A percentile compares a stretch with the other conserved stretches of the same genome.
Conservation (phyloP, 37 sponge, comb jelly and placozoan species). For the Spongilla lacustris region DNA sequence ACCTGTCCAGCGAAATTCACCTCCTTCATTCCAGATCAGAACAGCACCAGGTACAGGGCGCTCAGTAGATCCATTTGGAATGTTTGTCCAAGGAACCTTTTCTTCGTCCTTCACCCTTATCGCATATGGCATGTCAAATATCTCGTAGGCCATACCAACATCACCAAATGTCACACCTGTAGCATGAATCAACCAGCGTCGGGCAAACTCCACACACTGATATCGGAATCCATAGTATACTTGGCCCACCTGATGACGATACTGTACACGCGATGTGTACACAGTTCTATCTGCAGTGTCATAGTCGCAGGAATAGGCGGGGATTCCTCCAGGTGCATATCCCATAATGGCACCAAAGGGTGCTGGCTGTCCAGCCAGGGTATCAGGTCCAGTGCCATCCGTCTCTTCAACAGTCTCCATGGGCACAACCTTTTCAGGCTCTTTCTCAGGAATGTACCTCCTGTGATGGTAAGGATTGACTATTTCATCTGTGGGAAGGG, state of each 20-base stretch:
- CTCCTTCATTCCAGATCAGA: not conserved
- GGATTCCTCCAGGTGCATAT: not conserved
- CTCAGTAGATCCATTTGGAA: not conserved
- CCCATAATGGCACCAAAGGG: not conserved
- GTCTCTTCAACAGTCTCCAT: not conserved
- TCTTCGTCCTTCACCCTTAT: not conserved
- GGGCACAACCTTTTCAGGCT: not conserved
- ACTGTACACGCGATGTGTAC: not conserved
- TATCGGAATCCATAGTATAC: not conserved
- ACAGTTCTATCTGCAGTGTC: not conserved
- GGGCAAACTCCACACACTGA: not conserved
- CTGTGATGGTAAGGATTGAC: not conserved
- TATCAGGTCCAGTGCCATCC: not conserved
- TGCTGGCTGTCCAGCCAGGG: not conserved
- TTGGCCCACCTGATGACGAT: not conserved
- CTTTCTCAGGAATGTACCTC: not conserved
- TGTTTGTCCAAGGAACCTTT: not conserved
- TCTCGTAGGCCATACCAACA: not conserved
- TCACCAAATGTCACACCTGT: not conserved
- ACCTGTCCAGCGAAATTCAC: not conserved
- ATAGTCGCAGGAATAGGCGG: not conserved
- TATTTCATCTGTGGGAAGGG: not conserved
- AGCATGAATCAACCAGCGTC: not conserved
- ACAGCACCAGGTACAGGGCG: not conserved
- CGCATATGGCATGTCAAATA: not conserved